phyloP scores from a whole-genome alignment of 2,113 vertebrate genomes.

The Pteropus alecto region DNA sequence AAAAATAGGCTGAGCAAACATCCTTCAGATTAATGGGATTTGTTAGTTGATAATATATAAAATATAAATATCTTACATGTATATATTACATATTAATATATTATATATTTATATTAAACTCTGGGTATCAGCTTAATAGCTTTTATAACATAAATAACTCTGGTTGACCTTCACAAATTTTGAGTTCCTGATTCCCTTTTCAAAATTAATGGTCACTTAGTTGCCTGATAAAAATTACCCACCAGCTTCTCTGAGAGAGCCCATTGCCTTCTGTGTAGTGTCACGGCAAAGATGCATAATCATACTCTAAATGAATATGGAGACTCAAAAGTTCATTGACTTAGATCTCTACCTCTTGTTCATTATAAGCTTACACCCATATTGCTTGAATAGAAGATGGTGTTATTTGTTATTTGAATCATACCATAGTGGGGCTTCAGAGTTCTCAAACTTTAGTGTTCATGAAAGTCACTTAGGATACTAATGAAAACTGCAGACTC shows the following conservation, averaged over 20 bases:
- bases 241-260: not conserved
- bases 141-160: not conserved
- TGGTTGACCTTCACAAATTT: not conserved
- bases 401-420: not conserved
- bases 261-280: not conserved
- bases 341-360: not conserved
- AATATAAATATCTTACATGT: not conserved
- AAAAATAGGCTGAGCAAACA: not conserved
- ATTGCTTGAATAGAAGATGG: not conserved
- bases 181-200: not conserved
- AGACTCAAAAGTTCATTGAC: not conserved
- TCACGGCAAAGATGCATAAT: not conserved
- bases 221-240: not conserved
- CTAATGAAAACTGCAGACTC: not conserved
- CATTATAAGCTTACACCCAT: not conserved
- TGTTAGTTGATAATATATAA: not conserved
- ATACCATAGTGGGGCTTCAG: not conserved
- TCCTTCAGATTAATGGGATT: not conserved
- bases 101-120: not conserved
- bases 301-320: not conserved
- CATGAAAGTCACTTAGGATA: not conserved
- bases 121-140: not conserved
- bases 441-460: not conserved
- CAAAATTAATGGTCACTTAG: not conserved
- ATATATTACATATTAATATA: no score